These are phyloP conservation scores for Mustelus asterias DNA, from an alignment of 2,113 vertebrate species.

Conservation along the genomic window DNA sequence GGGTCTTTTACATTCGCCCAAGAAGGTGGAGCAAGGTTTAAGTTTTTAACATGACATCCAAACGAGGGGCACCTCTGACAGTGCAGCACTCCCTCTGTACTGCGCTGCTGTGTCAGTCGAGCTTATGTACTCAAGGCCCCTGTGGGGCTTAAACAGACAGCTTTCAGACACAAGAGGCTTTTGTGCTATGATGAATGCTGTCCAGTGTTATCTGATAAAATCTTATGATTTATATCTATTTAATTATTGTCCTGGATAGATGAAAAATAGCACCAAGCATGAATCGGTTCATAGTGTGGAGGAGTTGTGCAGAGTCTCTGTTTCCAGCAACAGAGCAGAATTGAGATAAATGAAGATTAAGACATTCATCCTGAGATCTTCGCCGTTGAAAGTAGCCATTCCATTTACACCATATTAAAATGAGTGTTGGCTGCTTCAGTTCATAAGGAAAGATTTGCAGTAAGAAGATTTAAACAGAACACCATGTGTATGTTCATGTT, in stretches of 20 bases:
- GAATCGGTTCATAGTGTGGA: background rate
- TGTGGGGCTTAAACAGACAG: background rate
- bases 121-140: background rate
- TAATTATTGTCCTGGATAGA: background rate
- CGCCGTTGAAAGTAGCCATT: background rate
- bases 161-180: background rate
- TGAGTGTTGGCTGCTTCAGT: too few relatives aligned
- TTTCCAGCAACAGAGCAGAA: background rate
- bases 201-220: background rate
- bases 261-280: background rate
- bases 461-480: too few relatives aligned
- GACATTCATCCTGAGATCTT: background rate
- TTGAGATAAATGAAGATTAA: background rate
- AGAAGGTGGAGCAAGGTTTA: background rate
- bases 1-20: background rate
- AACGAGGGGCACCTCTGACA: too few relatives aligned
- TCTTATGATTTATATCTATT: background rate
- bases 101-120: background rate
- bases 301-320: background rate
- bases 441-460: too few relatives aligned
- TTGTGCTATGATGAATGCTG: background rate
- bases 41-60: background rate
- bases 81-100: background rate
- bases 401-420: background rate
- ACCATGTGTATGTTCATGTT: too few relatives aligned